These are phyloP conservation scores for Hyposoter didymator DNA, from an alignment of 2,888 invertebrate species.

Conservation along the genomic window DNA sequence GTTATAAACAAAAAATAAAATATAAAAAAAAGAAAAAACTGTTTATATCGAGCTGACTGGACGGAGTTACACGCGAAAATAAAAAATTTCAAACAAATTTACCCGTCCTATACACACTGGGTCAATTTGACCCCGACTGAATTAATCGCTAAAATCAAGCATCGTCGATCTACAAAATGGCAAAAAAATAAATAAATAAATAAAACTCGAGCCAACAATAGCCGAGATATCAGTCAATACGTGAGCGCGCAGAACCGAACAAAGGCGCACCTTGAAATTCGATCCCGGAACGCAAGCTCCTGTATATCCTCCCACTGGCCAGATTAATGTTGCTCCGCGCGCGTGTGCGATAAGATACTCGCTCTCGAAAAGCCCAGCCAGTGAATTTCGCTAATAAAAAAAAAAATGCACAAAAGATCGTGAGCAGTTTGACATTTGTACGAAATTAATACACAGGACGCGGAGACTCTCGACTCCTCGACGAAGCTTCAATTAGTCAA, in stretches of 20 bases:
- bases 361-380: slow-evolving; percentile 26
- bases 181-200: neutral
- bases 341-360: slow-evolving; percentile 32
- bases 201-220: slow-evolving; percentile 63
- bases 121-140: no score
- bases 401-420: neutral
- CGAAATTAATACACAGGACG: neutral
- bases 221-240: slow-evolving; percentile 74
- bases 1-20: neutral
- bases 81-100: neutral
- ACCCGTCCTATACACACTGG: no score
- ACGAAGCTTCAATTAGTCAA: slow-evolving; percentile 13
- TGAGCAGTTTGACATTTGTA: neutral
- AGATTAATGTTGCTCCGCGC: slow-evolving; percentile 71
- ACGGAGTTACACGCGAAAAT: slow-evolving; percentile 21
- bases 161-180: neutral
- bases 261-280: slow-evolving; percentile 77
- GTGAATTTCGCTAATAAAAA: slow-evolving; percentile 3
- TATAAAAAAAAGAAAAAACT: neutral
- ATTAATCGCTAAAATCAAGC: slow-evolving; percentile 17
- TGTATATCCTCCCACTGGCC: slow-evolving; percentile 69
- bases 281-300: slow-evolving; percentile 72
- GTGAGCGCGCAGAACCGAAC: slow-evolving; percentile 16
- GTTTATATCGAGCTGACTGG: neutral
- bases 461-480: slow-evolving; percentile 33